Base-by-base conservation (phyloP, 2,113 vertebrate genomes). In the Hippocampus comes region DNA sequence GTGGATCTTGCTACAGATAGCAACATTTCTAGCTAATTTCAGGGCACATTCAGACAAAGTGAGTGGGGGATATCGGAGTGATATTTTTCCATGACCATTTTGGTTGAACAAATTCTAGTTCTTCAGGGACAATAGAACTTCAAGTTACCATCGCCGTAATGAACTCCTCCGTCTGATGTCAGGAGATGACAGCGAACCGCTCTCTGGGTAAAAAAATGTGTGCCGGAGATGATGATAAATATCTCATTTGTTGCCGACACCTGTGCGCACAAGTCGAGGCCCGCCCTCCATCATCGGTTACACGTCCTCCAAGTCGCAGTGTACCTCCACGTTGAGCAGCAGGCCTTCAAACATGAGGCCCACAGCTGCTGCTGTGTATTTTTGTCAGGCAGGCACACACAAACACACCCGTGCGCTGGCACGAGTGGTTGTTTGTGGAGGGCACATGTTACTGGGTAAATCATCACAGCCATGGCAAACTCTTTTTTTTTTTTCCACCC, bases 391-490 rank as follows among this genome's bases (percentile, higher is more conserved):
- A 66, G n/a, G 43, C 64, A 23, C 64, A 66, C 82, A 82, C 82
- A 90, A 82, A 84, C 80, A 86, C 83, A 75, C 79, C 74, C 30
- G 75, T 84, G 88, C 84, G 85, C 43, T 78, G 86, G 87, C 85
- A 87, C 86, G 80, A 84, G 88, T 86, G 65, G 67, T 63, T 86
- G 81, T 89, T 84, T 87, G 77, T 84, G 80, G 86, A 88, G 82
- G 82, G 92, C 84, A 83, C 90, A 88, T 89, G 86, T 87, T 87
- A 82, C 90, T 90, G 84, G 86, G 88, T 81, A 78, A 92, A 93
- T 90, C 89, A 87, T 87, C 88, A 86, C 83, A 88, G 90, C 86
- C 77, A 91, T 74, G 88, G 86, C 75, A 91, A 90, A 91, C 86
- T 84, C 78, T 90, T 87, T 89, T 67, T 49, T 38, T 34, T 38